Conservation (phyloP, 2,113 vertebrate genomes). For the Neomonachus schauinslandi region DNA sequence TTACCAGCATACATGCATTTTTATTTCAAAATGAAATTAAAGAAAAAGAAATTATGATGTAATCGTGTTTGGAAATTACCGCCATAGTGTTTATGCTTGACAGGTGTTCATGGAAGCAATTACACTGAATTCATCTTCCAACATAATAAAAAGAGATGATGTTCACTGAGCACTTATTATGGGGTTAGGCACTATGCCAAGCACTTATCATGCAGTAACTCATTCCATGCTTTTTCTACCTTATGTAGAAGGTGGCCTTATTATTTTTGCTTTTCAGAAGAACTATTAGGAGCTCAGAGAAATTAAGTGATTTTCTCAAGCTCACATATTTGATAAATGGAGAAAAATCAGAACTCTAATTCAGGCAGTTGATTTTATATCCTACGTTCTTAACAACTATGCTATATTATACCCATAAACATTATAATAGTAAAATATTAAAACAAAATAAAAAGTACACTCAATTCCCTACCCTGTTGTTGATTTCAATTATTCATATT, state of each 20-base stretch:
- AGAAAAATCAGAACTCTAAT: constrained; percentile 14
- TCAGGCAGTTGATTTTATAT: background rate
- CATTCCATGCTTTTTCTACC: background rate
- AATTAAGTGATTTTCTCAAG: background rate
- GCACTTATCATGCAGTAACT: background rate
- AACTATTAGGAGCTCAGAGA: constrained; percentile 10
- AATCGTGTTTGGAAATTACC: constrained; percentile 31
- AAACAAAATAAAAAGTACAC: background rate
- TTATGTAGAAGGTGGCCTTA: background rate
- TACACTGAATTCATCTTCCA: constrained; percentile 44
- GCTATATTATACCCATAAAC: background rate
- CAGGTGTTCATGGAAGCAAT: constrained; percentile 20
- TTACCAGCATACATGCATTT: background rate
- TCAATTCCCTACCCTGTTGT: background rate
- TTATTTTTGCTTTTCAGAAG: background rate
- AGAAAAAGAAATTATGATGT: background rate
- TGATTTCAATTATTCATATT: constrained; percentile 37
- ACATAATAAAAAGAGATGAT: constrained; percentile 13
- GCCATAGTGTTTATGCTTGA: constrained; percentile 48
- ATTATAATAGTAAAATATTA: background rate
- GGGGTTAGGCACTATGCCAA: background rate
- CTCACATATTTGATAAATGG: background rate
- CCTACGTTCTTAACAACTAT: background rate
- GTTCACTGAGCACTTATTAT: constrained; percentile 43
- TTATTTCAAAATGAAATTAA: constrained; percentile 4